These are phyloP conservation scores for Bombyx huttoni DNA, from an alignment of 2,888 invertebrate genomes.

Conservation along the genomic window DNA sequence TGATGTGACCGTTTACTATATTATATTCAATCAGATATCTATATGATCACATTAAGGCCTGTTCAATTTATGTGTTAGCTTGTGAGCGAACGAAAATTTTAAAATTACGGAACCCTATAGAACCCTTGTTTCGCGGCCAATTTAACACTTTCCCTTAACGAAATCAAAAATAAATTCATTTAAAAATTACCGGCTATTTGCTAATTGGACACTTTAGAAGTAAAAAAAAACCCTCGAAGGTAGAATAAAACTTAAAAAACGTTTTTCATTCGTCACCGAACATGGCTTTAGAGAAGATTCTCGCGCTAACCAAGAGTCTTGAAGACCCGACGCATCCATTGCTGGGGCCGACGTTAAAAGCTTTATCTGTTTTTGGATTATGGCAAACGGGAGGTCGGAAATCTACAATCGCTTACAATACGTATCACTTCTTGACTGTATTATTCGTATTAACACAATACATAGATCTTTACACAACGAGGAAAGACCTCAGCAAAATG, in stretches of 20 bases:
- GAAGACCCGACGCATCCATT: slow-evolving; percentile 38
- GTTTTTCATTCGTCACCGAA: slow-evolving; percentile 3
- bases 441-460: slow-evolving; percentile 27
- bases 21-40: too few relatives aligned
- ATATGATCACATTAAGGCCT: neutral
- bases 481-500: slow-evolving; percentile 27
- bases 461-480: slow-evolving; percentile 27
- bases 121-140: slow-evolving; percentile 9
- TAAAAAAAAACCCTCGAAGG: slow-evolving; percentile 2
- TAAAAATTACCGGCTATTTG: slow-evolving; percentile 6
- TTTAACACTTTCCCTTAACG: slow-evolving; percentile 5
- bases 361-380: slow-evolving; percentile 34
- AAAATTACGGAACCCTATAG: neutral
- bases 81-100: neutral
- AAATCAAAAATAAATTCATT: slow-evolving; percentile 10
- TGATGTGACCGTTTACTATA: too few relatives aligned
- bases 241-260: neutral
- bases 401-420: slow-evolving; percentile 19
- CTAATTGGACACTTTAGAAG: slow-evolving; percentile 12
- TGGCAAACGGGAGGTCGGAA: slow-evolving; percentile 26
- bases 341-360: slow-evolving; percentile 39
- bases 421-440: slow-evolving; percentile 19
- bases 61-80: neutral
- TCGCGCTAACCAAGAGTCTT: slow-evolving; percentile 18
- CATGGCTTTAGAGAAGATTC: slow-evolving; percentile 23